Evolutionary conservation across 2,888 invertebrate genomes (phyloP).

Genomic region (Ophion obscuratus): DNA sequence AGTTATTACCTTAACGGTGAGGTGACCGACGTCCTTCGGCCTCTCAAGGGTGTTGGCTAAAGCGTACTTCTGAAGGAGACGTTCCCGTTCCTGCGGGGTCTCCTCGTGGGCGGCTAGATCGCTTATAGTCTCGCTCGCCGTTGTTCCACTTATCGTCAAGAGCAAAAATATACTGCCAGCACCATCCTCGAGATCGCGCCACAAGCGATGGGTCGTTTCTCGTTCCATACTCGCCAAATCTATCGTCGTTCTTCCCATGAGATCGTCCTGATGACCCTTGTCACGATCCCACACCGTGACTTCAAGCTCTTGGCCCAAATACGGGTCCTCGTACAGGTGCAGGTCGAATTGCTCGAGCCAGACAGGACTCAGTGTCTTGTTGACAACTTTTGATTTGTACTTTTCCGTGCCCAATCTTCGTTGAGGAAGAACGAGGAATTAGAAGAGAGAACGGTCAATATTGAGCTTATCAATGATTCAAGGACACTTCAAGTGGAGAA

Average conservation of each 20-base stretch:
- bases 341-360: conserved; percentile 99
- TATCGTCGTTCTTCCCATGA: conserved; percentile 93
- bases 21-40: conserved; percentile 95
- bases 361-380: conserved; percentile 93
- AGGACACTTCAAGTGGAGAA: not conserved
- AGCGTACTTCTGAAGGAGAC: conserved; percentile 77
- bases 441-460: not conserved
- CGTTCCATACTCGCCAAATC: conserved; percentile 93
- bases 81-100: conserved; percentile 89
- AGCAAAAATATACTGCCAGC: conserved; percentile 94
- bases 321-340: conserved; percentile 94
- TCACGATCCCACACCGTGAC: conserved; percentile 96
- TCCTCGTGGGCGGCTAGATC: conserved; percentile 94
- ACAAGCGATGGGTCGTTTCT: conserved; percentile 96
- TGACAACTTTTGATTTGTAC: conserved; percentile 96
- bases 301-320: conserved; percentile 94
- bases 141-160: conserved; percentile 97
- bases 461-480: not conserved
- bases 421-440: conserved; percentile 9
- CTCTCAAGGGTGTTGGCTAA: conserved; percentile 87
- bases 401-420: conserved; percentile 97
- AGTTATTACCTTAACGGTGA: conserved; percentile 93
- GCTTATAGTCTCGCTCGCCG: conserved; percentile 96
- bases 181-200: conserved; percentile 95
- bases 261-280: conserved; percentile 92